phyloP scores from a whole-genome alignment of 2,888 invertebrate genomes.

The Penaeus monodon region DNA sequence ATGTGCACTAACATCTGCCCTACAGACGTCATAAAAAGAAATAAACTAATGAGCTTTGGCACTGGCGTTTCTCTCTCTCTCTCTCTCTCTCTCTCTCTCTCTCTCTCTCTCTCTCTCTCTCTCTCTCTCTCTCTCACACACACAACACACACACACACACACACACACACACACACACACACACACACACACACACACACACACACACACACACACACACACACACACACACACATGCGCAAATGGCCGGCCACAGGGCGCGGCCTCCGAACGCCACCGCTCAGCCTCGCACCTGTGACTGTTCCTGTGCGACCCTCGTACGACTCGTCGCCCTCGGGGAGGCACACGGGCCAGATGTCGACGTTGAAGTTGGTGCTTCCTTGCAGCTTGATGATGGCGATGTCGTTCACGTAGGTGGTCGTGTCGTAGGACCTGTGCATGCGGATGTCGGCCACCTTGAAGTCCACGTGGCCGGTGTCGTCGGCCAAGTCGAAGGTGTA shows the following conservation, averaged over 20 bases:
- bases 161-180: too few relatives aligned
- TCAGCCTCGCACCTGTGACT: slow-evolving; percentile 61
- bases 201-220: too few relatives aligned
- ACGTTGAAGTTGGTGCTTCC: slow-evolving; percentile 69
- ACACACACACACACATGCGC: too few relatives aligned
- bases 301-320: slow-evolving; percentile 56
- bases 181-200: too few relatives aligned
- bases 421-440: slow-evolving; percentile 73
- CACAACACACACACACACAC: background rate
- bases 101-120: too few relatives aligned
- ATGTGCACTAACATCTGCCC: too few relatives aligned
- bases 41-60: too few relatives aligned
- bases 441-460: slow-evolving; percentile 21
- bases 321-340: slow-evolving; percentile 77
- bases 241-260: too few relatives aligned
- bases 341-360: slow-evolving; percentile 87
- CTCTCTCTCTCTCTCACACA: slow-evolving; percentile 6
- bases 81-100: too few relatives aligned
- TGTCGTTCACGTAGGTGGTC: slow-evolving; percentile 81
- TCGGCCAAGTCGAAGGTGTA: slow-evolving; percentile 78
- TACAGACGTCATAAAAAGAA: too few relatives aligned
- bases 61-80: too few relatives aligned
- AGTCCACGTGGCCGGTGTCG: slow-evolving; percentile 39
- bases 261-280: background rate
- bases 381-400: slow-evolving; percentile 76